Percentiles rank a stretch among this genome's conserved stretches.
Conservation (phyloP, 2,797 vertebrate genomes). For the Falco biarmicus region DNA sequence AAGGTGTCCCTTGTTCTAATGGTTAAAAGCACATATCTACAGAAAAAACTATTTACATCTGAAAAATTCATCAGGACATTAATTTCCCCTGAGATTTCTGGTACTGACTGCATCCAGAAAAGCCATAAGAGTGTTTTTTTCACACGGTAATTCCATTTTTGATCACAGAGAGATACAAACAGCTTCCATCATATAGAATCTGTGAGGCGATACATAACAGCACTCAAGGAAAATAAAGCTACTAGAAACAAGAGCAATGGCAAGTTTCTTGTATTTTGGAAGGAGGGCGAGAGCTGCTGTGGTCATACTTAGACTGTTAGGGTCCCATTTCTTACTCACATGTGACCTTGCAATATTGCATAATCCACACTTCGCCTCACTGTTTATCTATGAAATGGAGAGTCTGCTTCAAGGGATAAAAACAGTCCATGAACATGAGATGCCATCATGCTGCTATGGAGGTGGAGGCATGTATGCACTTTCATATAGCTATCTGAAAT, state of each 20-base stretch:
- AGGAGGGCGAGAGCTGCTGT: slow-evolving; percentile 12
- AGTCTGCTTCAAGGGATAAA: neutral
- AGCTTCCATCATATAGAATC: neutral
- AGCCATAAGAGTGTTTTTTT: neutral
- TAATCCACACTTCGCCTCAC: neutral
- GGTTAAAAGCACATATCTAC: neutral
- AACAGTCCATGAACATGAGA: neutral
- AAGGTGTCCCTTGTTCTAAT: neutral
- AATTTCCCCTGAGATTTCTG: neutral
- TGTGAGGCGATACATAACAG: neutral
- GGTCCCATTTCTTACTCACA: neutral
- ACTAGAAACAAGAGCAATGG: neutral
- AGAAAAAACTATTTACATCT: neutral
- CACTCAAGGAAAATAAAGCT: neutral
- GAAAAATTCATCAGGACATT: neutral
- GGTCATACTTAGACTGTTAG: neutral
- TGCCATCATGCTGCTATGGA: neutral
- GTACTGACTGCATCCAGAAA: neutral
- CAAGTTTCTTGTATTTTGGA: neutral
- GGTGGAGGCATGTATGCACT: neutral
- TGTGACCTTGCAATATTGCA: neutral
- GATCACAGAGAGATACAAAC: neutral
- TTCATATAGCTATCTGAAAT: neutral
- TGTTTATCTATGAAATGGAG: neutral
- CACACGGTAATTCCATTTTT: neutral